phyloP scores from a whole-genome alignment of 2,888 invertebrate species.

The Rhingia campestris region DNA sequence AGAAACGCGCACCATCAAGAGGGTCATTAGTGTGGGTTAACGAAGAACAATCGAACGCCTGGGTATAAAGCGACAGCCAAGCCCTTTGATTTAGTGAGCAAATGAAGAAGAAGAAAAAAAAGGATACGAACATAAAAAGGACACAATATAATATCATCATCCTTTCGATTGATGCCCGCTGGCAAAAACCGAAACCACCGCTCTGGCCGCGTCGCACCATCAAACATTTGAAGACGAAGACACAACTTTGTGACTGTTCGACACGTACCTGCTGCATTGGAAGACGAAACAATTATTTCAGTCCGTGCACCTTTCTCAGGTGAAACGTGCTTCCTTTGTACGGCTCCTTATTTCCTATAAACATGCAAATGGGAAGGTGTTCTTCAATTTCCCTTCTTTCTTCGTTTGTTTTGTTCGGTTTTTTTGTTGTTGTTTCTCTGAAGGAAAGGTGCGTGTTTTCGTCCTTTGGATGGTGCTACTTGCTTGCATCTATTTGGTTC shows the following conservation, averaged over 20 bases:
- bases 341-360: slow-evolving; percentile 59
- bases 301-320: slow-evolving; percentile 71
- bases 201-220: slow-evolving; percentile 11
- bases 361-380: slow-evolving; percentile 74
- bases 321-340: slow-evolving; percentile 71
- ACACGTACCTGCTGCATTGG: slow-evolving; percentile 48
- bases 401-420: neutral
- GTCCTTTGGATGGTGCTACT: slow-evolving; percentile 50
- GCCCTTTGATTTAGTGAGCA: slow-evolving; percentile 66
- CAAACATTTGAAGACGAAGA: slow-evolving; percentile 39
- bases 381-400: slow-evolving; percentile 28
- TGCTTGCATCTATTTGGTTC: slow-evolving; percentile 31
- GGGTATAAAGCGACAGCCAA: slow-evolving; percentile 2
- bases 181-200: neutral
- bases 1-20: slow-evolving; percentile 17
- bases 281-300: slow-evolving; percentile 63
- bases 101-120: neutral
- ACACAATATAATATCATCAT: slow-evolving; percentile 70
- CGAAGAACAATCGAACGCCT: neutral
- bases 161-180: slow-evolving; percentile 57
- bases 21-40: slow-evolving; percentile 49
- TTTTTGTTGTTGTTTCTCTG: neutral
- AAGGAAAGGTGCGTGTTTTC: slow-evolving; percentile 58
- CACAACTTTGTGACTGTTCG: slow-evolving; percentile 11
- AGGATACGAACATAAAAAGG: slow-evolving; percentile 38